A percentile compares a stretch with the other conserved stretches of the same genome.
phyloP scores from a whole-genome alignment of 2,888 invertebrate genomes.

The Adineta ricciae region DNA sequence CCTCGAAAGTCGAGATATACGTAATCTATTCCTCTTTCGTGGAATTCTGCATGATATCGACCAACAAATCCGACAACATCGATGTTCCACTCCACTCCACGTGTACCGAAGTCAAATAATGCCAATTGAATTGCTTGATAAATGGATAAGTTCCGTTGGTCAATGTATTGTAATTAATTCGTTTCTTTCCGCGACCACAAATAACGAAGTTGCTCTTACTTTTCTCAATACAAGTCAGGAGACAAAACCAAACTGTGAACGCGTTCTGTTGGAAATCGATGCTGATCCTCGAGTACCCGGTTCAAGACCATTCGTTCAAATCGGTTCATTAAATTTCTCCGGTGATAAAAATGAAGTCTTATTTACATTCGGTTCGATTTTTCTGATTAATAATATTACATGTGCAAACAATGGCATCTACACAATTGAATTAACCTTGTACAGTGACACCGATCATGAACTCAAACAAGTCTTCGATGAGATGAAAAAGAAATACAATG shows the following conservation, averaged over 20 bases:
- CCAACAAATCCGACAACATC: not conserved
- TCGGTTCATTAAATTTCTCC: not conserved
- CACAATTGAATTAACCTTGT: not conserved
- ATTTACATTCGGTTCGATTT: not conserved
- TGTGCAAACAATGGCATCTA: not conserved
- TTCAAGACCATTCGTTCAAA: not conserved
- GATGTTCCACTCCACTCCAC: not conserved
- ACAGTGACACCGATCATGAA: not conserved
- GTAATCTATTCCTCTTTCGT: not conserved
- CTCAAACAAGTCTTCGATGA: not conserved
- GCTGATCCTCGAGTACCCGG: not conserved
- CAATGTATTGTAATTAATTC: not conserved
- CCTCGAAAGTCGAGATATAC: not conserved
- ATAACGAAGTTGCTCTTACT: not conserved
- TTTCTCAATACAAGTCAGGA: not conserved
- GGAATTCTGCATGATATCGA: not conserved
- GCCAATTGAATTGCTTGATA: not conserved
- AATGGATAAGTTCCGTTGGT: not conserved
- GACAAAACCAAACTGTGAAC: not conserved
- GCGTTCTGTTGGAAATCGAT: not conserved
- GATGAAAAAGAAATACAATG: not conserved
- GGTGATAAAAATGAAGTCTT: not conserved
- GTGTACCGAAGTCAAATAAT: not conserved
- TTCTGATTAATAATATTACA: not conserved
- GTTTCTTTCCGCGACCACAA: not conserved